These are phyloP conservation scores for Celastrina argiolus DNA, from an alignment of 2,888 invertebrate species.

Conservation along the genomic window DNA sequence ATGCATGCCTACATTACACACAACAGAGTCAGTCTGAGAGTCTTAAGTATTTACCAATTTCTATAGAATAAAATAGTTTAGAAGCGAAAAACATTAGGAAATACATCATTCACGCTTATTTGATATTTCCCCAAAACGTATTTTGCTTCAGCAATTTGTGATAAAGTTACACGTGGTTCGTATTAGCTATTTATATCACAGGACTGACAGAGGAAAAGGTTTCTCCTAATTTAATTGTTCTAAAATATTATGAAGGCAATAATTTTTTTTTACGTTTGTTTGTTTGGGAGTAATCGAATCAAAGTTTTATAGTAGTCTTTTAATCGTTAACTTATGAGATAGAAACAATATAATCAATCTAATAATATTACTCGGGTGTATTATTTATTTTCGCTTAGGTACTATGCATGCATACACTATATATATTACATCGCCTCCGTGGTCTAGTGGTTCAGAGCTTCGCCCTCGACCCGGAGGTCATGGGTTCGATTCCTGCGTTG, in stretches of 20 bases:
- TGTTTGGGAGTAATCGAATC: not conserved
- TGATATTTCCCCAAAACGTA: not conserved
- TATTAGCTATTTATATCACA: slow-evolving; percentile 8
- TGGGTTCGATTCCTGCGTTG: too few species aligned
- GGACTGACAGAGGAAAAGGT: not conserved
- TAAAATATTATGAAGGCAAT: not conserved
- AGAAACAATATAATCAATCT: too few species aligned
- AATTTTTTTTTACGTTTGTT: not conserved
- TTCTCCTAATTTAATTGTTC: not conserved
- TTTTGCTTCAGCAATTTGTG: not conserved
- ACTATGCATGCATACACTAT: too few species aligned
- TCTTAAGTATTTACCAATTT: not conserved
- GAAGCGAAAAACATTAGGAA: not conserved
- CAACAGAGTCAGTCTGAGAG: too few species aligned
- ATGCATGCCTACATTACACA: too few species aligned
- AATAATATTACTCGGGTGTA: too few species aligned
- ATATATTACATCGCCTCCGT: too few species aligned
- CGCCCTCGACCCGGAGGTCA: too few species aligned
- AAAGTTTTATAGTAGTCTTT: too few species aligned
- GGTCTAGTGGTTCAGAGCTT: too few species aligned
- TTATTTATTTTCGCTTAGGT: too few species aligned
- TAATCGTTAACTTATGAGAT: too few species aligned
- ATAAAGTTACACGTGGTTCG: not conserved
- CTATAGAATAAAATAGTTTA: not conserved
- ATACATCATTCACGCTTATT: not conserved